Base-by-base conservation (phyloP, 53 echinoderm and acorn worm species). In the Mesocentrotus franciscanus region DNA sequence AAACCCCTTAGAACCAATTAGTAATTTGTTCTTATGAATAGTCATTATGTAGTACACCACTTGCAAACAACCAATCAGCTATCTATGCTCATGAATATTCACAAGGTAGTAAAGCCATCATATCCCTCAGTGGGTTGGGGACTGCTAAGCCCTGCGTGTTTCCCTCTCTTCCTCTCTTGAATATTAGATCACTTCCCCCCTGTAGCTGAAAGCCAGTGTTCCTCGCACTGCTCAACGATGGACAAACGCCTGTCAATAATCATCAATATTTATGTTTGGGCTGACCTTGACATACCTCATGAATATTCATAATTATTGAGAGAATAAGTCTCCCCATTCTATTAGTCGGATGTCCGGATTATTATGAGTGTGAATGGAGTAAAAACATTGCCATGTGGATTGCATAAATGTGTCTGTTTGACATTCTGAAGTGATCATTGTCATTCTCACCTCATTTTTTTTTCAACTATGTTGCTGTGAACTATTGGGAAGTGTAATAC, bases 141-240 rank as follows among this genome's bases (percentile, higher is more conserved):
- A 29, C 81, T 81, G 94, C 81, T 78, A 79, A 81, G 78, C 81
- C 36, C 83, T 66, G 79, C 81, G 94, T 78, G 61, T 60, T 81
- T 93, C 81, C 81, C 32, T 34, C 13, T 10, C 61, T 93, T 93
- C 94, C 94, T 61, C 94, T 55, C 83, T 60, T 81, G 32, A 93
- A 93, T 93, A 93, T 93, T 93, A 93, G 94, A 81, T 93, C 94
- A 93, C 61, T 93, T 93, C 94, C 94, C 89, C 78, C 83, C 78
- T 27, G 34, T 2, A 78, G 68, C 39, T 81, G 81, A 81, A 81
- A 60, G 94, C 79, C 32, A n/a, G n/a, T 59, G 94, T 93, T 93
- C 94, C 94, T 93, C 84, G 30, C 92, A 72, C 29, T 75, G 74
- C 49, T 92, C 71, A 62, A 32, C 29, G 91, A 91, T 62, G 58